Evolutionary conservation across 2,888 invertebrate species (phyloP).

Genomic region (Apamea epomidion): DNA sequence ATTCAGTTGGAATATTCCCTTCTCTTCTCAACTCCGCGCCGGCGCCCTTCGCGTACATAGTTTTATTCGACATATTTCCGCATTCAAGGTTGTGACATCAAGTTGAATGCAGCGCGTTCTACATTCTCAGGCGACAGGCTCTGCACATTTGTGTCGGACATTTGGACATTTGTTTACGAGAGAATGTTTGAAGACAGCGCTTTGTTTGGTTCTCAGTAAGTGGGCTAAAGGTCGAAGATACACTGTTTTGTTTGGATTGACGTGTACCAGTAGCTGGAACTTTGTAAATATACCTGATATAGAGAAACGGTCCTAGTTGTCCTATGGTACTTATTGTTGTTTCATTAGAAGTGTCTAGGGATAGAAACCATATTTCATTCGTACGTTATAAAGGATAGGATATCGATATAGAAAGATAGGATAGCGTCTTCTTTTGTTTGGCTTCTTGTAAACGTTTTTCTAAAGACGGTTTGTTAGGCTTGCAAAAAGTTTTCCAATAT

Average conservation of each 20-base stretch:
- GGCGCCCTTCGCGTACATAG: constrained; percentile 54
- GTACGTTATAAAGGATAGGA: background rate
- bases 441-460: background rate
- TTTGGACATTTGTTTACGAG: constrained; percentile 64
- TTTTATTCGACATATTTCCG: constrained; percentile 66
- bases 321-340: constrained; percentile 13
- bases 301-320: constrained; percentile 23
- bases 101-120: constrained; percentile 64
- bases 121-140: constrained; percentile 54
- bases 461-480: background rate
- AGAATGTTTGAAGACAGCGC: constrained; percentile 61
- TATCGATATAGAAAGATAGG: background rate
- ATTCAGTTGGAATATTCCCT: constrained; percentile 11
- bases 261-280: constrained; percentile 58
- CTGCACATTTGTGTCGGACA: constrained; percentile 60
- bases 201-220: constrained; percentile 63
- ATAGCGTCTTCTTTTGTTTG: background rate
- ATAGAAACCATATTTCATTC: constrained; percentile 13
- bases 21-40: constrained; percentile 33
- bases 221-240: constrained; percentile 60
- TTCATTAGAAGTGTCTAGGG: constrained; percentile 28
- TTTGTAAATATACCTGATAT: constrained; percentile 61
- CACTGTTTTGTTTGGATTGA: constrained; percentile 51
- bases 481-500: background rate
- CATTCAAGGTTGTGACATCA: constrained; percentile 65